A percentile compares a stretch with the other conserved stretches of the same genome.
Evolutionary conservation across 2,797 vertebrate species (phyloP).

Genomic region (Enteromius viviparus): DNA sequence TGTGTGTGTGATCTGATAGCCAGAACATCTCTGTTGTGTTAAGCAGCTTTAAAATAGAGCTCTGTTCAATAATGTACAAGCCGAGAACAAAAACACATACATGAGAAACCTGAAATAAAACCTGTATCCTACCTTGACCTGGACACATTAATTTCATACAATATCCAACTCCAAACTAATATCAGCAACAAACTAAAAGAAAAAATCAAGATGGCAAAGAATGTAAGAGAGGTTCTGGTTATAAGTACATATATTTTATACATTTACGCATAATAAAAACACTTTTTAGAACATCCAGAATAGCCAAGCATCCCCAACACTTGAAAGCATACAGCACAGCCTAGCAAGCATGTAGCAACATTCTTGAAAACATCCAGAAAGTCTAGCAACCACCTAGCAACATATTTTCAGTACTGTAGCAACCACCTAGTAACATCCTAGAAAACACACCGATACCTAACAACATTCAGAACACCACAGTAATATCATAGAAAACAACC

Average conservation of each 20-base stretch:
- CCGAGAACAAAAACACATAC: conserved; percentile 57
- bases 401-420: background rate
- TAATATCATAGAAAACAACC: no score
- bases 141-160: conserved; percentile 25
- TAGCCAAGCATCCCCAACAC: background rate
- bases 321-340: no score
- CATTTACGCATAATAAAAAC: background rate
- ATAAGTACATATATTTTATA: background rate
- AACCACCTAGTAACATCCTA: background rate
- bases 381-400: background rate
- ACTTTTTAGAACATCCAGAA: background rate
- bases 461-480: no score
- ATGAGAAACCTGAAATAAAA: conserved; percentile 22
- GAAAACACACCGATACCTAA: no score
- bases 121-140: conserved; percentile 7
- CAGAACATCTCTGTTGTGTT: conserved; percentile 32
- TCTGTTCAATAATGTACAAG: conserved; percentile 49
- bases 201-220: background rate
- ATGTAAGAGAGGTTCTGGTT: background rate
- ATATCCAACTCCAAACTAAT: background rate
- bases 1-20: conserved; percentile 40
- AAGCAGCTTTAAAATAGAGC: conserved; percentile 31
- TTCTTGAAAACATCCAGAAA: background rate
- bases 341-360: no score
- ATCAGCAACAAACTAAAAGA: background rate